Conservation (phyloP, 30 jellyfish, hydroid and myxozoan species). For the Pseudorhiza aurosa region DNA sequence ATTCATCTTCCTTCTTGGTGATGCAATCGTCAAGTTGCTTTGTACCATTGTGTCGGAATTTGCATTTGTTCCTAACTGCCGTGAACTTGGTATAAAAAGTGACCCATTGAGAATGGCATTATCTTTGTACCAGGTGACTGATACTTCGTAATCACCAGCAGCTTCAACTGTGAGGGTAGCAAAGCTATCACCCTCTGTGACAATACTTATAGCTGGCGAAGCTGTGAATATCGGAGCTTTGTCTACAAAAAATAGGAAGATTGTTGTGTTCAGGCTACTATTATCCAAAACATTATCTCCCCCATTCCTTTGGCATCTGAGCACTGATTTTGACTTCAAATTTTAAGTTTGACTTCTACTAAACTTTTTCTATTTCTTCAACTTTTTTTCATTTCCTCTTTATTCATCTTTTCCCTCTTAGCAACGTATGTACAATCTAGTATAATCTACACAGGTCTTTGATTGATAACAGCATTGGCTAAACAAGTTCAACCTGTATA, state of each 20-base stretch:
- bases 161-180: slow-evolving; percentile 10
- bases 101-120: slow-evolving; percentile 15
- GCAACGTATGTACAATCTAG: too few relatives aligned
- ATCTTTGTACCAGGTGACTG: slow-evolving; percentile 32
- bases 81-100: slow-evolving; percentile 6
- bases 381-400: too few relatives aligned
- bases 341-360: too few relatives aligned
- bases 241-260: slow-evolving; percentile 2
- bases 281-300: too few relatives aligned
- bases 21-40: slow-evolving; percentile 46
- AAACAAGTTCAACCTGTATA: too few relatives aligned
- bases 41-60: slow-evolving; percentile 3
- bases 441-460: too few relatives aligned
- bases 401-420: too few relatives aligned
- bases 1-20: slow-evolving; percentile 45
- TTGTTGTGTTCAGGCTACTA: too few relatives aligned
- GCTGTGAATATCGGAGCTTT: slow-evolving; percentile 37
- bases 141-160: slow-evolving; percentile 35
- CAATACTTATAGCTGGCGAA: neutral
- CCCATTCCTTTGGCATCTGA: too few relatives aligned
- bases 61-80: neutral
- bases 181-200: slow-evolving; percentile 31
- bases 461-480: too few relatives aligned
- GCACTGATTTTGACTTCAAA: too few relatives aligned
- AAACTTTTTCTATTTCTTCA: too few relatives aligned